phyloP scores from a whole-genome alignment of 2,113 vertebrate species.

The Rissa tridactyla region DNA sequence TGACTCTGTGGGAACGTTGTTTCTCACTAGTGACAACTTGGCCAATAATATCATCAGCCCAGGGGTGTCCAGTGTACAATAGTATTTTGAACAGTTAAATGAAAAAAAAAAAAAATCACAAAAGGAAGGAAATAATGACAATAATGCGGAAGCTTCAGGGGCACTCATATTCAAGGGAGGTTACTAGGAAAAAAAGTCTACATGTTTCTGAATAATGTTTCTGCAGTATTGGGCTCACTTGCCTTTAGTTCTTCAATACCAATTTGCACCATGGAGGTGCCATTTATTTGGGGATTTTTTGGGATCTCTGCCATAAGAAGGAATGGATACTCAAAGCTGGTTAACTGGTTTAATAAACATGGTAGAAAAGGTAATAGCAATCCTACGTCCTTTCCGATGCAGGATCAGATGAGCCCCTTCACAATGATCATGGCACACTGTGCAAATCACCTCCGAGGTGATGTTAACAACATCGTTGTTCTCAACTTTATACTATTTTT shows the following conservation, averaged over 20 bases:
- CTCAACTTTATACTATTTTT: neutral
- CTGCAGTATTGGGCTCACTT: neutral
- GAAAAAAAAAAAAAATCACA: neutral
- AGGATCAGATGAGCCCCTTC: neutral
- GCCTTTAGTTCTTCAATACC: neutral
- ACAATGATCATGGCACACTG: fast-evolving
- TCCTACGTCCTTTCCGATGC: neutral
- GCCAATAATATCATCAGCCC: neutral
- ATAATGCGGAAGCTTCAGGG: neutral
- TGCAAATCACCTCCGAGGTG: neutral
- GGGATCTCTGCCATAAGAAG: neutral
- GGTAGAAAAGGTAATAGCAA: neutral
- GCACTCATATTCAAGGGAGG: neutral
- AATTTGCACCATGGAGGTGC: neutral
- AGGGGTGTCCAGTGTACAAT: neutral
- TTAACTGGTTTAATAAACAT: neutral
- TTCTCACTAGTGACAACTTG: neutral
- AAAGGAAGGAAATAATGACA: neutral
- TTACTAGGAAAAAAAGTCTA: neutral
- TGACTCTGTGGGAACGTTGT: neutral
- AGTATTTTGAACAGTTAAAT: neutral
- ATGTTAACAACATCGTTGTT: neutral
- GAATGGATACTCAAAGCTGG: neutral
- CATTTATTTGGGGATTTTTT: neutral
- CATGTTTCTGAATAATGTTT: neutral